Conservation (phyloP, 37 sponge, comb jelly and placozoan species). For the Axinella damicornis region DNA sequence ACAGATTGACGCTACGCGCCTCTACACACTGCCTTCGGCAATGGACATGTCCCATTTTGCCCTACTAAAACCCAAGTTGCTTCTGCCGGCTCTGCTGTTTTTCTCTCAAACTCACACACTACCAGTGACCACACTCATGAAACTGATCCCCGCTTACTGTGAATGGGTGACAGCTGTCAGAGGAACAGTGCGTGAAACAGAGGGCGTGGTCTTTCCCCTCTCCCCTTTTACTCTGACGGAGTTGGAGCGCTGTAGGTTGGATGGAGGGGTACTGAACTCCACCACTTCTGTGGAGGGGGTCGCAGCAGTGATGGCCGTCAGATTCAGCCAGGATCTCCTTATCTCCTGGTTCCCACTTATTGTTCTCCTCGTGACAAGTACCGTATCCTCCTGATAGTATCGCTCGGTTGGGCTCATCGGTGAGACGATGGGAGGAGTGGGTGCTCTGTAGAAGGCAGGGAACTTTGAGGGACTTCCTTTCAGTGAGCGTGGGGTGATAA, state of each 20-base stretch:
- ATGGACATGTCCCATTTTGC: too few species aligned
- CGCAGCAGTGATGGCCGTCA: not conserved
- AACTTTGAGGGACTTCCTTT: too few species aligned
- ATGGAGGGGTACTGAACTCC: not conserved
- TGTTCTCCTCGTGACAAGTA: not conserved
- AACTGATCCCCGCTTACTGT: slow-evolving; percentile 8
- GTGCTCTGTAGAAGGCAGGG: not conserved
- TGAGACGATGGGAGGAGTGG: not conserved
- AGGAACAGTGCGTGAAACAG: slow-evolving; percentile 23
- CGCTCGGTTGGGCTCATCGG: not conserved
- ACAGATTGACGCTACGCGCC: too few species aligned
- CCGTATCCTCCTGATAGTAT: not conserved
- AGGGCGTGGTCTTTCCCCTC: not conserved
- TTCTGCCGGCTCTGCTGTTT: not conserved
- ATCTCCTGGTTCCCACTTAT: not conserved
- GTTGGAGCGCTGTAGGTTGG: not conserved
- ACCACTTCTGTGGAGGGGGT: slow-evolving; percentile 1
- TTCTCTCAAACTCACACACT: not conserved
- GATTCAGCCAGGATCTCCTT: not conserved
- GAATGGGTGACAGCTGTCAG: not conserved
- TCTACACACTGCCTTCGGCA: too few species aligned
- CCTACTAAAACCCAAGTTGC: not conserved
- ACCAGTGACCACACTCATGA: not conserved
- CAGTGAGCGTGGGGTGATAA: too few species aligned
- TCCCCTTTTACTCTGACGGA: slow-evolving; percentile 2